These are phyloP conservation scores for Synergus umbraculus DNA, from an alignment of 2,888 invertebrate species.

Conservation along the genomic window DNA sequence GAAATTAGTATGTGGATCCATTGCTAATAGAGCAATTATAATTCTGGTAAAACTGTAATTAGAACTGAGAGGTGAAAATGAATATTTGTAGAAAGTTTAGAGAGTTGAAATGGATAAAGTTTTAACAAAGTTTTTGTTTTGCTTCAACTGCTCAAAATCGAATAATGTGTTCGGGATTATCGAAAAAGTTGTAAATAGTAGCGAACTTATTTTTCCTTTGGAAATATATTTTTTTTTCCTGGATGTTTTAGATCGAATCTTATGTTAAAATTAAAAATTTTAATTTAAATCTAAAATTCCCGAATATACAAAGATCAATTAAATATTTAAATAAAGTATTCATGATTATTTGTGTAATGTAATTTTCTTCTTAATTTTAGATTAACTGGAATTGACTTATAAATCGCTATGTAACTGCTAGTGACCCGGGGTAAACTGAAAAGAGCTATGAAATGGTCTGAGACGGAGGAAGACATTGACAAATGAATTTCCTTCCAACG, in stretches of 20 bases:
- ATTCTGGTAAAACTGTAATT: neutral
- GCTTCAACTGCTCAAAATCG: neutral
- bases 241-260: neutral
- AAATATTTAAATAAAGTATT: neutral
- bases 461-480: conserved; percentile 4
- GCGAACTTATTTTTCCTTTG: neutral
- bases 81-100: neutral
- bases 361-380: neutral
- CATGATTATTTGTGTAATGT: neutral
- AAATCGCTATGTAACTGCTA: neutral
- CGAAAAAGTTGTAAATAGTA: neutral
- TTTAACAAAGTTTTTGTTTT: neutral
- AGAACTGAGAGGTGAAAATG: neutral
- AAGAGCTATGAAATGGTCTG: neutral
- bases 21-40: neutral
- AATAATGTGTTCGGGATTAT: neutral
- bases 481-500: neutral
- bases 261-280: too few species aligned
- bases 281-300: too few species aligned
- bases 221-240: too few species aligned
- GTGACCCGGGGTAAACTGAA: neutral
- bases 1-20: neutral
- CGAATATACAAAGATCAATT: neutral
- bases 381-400: neutral
- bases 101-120: neutral